Conservation (phyloP, 2,797 vertebrate genomes). For the Gymnothorax javanicus region DNA sequence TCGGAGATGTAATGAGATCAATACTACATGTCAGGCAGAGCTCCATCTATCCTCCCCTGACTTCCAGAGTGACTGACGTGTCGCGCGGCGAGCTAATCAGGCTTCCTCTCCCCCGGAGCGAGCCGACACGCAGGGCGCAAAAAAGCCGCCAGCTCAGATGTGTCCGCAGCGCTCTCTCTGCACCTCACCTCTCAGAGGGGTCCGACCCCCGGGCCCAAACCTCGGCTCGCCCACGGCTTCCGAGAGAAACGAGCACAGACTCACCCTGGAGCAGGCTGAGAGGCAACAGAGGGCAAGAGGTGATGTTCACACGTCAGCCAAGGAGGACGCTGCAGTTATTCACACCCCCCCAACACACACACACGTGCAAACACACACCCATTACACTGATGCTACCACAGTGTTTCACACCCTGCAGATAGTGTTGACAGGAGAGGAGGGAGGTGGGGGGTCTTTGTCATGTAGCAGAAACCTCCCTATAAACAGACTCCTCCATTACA, state of each 20-base stretch:
- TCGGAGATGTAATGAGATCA: background rate
- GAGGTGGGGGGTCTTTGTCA: constrained; percentile 38
- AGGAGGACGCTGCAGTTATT: constrained; percentile 33
- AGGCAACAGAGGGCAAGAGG: background rate
- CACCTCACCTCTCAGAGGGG: background rate
- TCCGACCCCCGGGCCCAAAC: background rate
- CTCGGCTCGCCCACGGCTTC: background rate
- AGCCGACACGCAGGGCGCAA: background rate
- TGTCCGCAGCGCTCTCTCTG: background rate
- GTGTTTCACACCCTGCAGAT: constrained; percentile 49
- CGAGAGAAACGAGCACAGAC: background rate
- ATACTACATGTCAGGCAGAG: background rate
- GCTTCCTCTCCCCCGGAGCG: background rate
- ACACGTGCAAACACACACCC: background rate
- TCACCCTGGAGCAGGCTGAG: background rate
- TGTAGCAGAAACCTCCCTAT: constrained; percentile 41
- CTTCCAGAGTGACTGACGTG: background rate
- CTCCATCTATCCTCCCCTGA: background rate
- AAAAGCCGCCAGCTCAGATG: background rate
- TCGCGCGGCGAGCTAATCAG: background rate
- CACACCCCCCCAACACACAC: background rate
- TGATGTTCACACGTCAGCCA: constrained; percentile 17
- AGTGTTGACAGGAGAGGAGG: constrained; percentile 48
- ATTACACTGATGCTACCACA: constrained; percentile 42
- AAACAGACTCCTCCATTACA: constrained; percentile 61